Conservation (phyloP, 2,113 vertebrate species). For the Centrocercus urophasianus region DNA sequence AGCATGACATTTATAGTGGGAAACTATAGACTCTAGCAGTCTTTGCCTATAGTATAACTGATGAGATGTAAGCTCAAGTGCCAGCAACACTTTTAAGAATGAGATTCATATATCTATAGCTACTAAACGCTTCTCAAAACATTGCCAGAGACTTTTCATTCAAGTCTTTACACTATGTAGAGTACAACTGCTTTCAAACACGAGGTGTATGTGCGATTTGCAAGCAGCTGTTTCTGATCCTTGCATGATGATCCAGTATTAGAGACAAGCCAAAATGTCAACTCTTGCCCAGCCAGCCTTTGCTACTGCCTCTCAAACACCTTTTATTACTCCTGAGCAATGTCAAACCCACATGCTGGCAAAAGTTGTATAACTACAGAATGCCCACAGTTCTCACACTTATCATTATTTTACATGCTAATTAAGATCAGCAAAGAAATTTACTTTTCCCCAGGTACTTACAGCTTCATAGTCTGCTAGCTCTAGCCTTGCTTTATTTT, state of each 20-base stretch:
- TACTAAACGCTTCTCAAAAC: neutral
- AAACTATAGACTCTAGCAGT: neutral
- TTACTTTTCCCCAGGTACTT: conserved; percentile 75
- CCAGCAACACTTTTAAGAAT: neutral
- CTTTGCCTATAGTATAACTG: neutral
- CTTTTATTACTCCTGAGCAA: neutral
- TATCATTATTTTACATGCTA: neutral
- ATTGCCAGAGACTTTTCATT: neutral
- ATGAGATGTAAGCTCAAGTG: neutral
- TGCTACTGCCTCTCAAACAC: neutral
- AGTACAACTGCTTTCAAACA: neutral
- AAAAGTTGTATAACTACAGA: neutral
- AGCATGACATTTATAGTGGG: neutral
- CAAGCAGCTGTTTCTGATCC: neutral
- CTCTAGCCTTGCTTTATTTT: conserved; percentile 97
- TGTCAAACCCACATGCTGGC: neutral
- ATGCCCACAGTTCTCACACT: neutral
- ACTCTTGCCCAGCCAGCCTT: neutral
- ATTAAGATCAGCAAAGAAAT: neutral
- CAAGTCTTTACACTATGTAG: neutral
- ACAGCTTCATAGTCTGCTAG: conserved; percentile 97
- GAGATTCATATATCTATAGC: neutral
- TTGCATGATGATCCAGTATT: neutral
- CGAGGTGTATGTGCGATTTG: neutral
- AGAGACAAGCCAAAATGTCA: neutral